A percentile compares a stretch with the other conserved stretches of the same genome.
phyloP scores from a whole-genome alignment of 2,888 invertebrate genomes.

The Octonoba sinensis region DNA sequence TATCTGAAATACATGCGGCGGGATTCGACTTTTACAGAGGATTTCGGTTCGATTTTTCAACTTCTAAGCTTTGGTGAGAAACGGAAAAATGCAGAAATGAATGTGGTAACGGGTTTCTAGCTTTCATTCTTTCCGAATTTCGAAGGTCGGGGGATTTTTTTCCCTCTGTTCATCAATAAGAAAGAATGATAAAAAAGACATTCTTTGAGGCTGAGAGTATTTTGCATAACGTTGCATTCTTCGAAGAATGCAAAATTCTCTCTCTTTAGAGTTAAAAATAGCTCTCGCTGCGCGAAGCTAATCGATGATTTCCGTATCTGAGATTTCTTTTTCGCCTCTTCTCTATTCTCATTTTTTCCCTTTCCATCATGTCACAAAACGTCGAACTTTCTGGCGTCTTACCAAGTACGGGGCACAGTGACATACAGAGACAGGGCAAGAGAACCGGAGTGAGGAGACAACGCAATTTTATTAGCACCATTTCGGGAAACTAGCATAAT shows the following conservation, averaged over 20 bases:
- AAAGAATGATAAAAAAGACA: slow-evolving; percentile 9
- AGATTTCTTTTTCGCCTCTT: slow-evolving; percentile 34
- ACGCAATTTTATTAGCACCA: slow-evolving; percentile 26
- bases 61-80: no score
- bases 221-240: slow-evolving; percentile 56
- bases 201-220: slow-evolving; percentile 24
- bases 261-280: slow-evolving; percentile 56
- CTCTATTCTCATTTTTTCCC: slow-evolving; percentile 10
- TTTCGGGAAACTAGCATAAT: slow-evolving; percentile 6
- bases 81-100: neutral
- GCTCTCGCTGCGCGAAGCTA: slow-evolving; percentile 42
- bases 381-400: slow-evolving; percentile 48
- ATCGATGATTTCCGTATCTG: slow-evolving; percentile 61
- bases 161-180: slow-evolving; percentile 28
- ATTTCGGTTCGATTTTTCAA: no score
- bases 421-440: slow-evolving; percentile 13
- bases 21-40: no score
- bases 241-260: slow-evolving; percentile 52
- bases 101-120: slow-evolving; percentile 1
- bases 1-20: no score
- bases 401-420: slow-evolving; percentile 31
- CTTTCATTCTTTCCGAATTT: slow-evolving; percentile 16
- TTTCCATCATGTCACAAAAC: slow-evolving; percentile 39
- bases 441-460: neutral
- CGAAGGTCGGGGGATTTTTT: slow-evolving; percentile 24